Conservation (phyloP, 2,113 vertebrate genomes). For the Malurus alboscapulatus region DNA sequence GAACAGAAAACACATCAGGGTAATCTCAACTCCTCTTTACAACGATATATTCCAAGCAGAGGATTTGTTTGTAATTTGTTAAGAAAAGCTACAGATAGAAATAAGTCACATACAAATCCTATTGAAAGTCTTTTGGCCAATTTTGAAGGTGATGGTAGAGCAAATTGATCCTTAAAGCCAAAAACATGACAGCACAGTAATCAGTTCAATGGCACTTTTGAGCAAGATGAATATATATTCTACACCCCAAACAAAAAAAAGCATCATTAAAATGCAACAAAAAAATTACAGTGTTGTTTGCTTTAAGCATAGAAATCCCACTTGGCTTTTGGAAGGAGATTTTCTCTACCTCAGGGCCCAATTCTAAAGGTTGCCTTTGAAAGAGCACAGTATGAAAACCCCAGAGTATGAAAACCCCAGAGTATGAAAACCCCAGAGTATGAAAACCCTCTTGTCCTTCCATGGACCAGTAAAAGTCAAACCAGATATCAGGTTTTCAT, state of each 20-base stretch:
- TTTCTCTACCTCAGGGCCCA: not conserved
- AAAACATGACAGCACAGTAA: not conserved
- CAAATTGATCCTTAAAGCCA: conserved; percentile 6
- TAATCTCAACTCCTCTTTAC: not conserved
- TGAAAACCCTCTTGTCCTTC: not conserved
- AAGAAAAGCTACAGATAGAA: not conserved
- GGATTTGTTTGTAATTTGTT: conserved; percentile 28
- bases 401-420: not conserved
- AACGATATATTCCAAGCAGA: not conserved
- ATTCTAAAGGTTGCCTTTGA: not conserved
- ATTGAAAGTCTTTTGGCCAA: not conserved
- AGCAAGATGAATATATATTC: not conserved
- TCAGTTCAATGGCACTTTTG: not conserved
- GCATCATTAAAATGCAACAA: not conserved
- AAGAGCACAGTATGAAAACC: not conserved
- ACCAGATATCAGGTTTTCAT: not conserved
- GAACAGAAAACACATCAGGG: not conserved
- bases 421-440: not conserved
- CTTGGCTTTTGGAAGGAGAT: not conserved
- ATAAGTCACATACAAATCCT: not conserved
- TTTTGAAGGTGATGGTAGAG: not conserved
- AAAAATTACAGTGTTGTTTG: not conserved
- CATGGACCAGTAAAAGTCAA: not conserved
- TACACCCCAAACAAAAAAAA: not conserved
- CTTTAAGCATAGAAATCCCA: not conserved